phyloP scores from a whole-genome alignment of 2,888 invertebrate genomes.

The Diogma glabrata region DNA sequence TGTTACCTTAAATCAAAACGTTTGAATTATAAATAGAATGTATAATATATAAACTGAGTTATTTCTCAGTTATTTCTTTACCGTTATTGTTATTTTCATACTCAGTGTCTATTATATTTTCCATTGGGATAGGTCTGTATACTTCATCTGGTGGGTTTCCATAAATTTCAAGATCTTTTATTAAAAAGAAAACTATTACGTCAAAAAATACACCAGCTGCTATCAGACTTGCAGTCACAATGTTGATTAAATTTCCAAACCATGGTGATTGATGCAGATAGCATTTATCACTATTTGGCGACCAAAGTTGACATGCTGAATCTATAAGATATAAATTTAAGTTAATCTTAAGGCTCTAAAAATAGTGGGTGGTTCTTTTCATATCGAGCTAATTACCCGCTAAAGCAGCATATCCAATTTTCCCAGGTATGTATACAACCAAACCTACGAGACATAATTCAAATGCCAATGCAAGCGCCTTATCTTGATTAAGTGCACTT shows the following conservation, averaged over 20 bases:
- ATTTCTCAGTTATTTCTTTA: too few species aligned
- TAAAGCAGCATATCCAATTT: constrained; percentile 48
- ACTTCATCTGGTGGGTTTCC: too few species aligned
- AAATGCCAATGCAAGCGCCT: constrained; percentile 46
- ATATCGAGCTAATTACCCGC: constrained; percentile 39
- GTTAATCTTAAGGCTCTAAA: neutral
- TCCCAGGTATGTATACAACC: constrained; percentile 49
- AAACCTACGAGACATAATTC: constrained; percentile 42
- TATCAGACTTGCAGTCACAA: constrained; percentile 37
- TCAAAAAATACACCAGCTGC: constrained; percentile 36
- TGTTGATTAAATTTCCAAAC: constrained; percentile 39
- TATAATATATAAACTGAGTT: too few species aligned
- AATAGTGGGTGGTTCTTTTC: neutral
- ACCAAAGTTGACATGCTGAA: constrained; percentile 39
- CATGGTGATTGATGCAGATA: constrained; percentile 37
- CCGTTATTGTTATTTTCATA: too few species aligned
- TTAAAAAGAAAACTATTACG: constrained; percentile 36
- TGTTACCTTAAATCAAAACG: too few species aligned
- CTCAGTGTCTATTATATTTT: too few species aligned
- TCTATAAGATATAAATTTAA: constrained; percentile 26
- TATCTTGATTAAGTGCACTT: constrained; percentile 46
- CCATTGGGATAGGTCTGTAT: neutral
- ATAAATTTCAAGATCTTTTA: constrained; percentile 28
- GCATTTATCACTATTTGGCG: constrained; percentile 33
- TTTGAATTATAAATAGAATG: too few species aligned